phyloP scores from a whole-genome alignment of 2,797 vertebrate species.

The Bovichtus diacanthus region DNA sequence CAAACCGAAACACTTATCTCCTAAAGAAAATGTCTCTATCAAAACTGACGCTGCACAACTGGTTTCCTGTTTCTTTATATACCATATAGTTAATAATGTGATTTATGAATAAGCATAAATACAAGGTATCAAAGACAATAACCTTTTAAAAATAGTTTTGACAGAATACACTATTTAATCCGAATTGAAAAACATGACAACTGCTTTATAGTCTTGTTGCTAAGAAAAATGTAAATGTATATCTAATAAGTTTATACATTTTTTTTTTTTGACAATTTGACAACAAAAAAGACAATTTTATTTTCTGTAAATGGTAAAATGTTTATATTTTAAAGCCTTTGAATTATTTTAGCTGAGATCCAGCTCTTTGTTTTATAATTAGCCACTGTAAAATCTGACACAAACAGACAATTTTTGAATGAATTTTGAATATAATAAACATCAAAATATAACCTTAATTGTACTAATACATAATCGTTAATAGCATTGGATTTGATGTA shows the following conservation, averaged over 20 bases:
- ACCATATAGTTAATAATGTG: neutral
- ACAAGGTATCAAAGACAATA: neutral
- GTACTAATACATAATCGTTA: neutral
- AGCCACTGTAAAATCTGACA: neutral
- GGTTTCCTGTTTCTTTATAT: neutral
- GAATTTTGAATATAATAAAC: neutral
- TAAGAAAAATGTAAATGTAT: neutral
- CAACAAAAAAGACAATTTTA: no score
- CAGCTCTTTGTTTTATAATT: neutral
- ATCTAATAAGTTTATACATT: no score
- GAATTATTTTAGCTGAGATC: neutral
- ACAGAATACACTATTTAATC: neutral
- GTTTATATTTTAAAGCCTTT: neutral
- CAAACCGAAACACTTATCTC: neutral
- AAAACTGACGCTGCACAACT: no score
- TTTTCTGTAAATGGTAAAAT: neutral
- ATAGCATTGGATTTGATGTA: neutral
- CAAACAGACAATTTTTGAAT: neutral
- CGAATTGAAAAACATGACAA: neutral
- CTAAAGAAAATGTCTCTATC: neutral
- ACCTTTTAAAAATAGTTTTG: neutral
- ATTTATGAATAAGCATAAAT: neutral
- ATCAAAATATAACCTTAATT: neutral
- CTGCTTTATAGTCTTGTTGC: neutral
- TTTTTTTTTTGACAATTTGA: no score